Conservation (phyloP, 2,113 vertebrate genomes). For the Clarias batrachus region DNA sequence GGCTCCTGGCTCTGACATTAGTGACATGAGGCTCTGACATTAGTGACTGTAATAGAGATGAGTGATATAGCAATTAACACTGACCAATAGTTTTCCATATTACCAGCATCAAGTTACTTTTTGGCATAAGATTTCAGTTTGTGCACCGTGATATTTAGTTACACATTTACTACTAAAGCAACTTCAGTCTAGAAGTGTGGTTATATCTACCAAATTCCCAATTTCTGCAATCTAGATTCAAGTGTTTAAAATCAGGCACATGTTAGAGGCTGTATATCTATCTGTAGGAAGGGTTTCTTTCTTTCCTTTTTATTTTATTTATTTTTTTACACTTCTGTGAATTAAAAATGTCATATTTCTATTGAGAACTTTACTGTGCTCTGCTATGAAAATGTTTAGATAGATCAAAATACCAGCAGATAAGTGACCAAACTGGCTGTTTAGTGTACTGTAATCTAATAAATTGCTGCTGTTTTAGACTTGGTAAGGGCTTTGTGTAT, state of each 20-base stretch:
- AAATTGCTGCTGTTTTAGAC: neutral
- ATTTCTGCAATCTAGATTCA: neutral
- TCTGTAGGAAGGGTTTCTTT: too few species aligned
- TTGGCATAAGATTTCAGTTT: too few species aligned
- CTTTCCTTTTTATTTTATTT: too few species aligned
- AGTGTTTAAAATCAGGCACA: neutral
- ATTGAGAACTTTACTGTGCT: neutral
- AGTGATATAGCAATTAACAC: too few species aligned
- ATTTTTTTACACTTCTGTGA: too few species aligned
- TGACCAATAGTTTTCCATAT: too few species aligned
- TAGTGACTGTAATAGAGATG: too few species aligned
- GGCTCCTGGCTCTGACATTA: neutral
- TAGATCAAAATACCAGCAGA: neutral
- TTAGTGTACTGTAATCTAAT: neutral
- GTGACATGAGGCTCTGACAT: too few species aligned
- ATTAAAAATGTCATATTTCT: too few species aligned
- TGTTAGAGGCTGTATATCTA: too few species aligned
- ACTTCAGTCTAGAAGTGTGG: neutral
- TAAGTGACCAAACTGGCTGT: neutral
- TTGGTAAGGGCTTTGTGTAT: neutral
- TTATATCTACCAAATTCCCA: neutral
- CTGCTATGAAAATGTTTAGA: neutral
- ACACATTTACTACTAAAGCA: neutral
- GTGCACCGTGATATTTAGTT: neutral
- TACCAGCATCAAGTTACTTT: too few species aligned